Conservation (phyloP, 2,888 invertebrate species). For the Tolmerus cingulatus region DNA sequence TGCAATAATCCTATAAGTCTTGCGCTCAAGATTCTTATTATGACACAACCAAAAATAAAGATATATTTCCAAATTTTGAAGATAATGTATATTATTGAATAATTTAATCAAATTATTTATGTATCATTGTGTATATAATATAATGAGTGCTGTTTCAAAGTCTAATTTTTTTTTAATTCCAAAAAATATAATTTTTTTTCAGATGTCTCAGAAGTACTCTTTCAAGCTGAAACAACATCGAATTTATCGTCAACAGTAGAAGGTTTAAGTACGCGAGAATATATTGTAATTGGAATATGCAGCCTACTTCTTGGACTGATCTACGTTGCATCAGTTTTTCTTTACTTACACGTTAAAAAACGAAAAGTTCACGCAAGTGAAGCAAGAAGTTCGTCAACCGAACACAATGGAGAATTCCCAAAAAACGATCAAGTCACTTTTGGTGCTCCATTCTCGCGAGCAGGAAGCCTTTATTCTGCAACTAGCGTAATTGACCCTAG, state of each 20-base stretch:
- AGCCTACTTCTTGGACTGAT: slow-evolving; percentile 85
- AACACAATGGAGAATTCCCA: slow-evolving; percentile 64
- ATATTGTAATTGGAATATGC: slow-evolving; percentile 83
- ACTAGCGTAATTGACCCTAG: slow-evolving; percentile 56
- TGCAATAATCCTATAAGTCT: too few species aligned
- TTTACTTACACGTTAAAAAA: slow-evolving; percentile 81
- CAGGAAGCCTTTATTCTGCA: slow-evolving; percentile 60
- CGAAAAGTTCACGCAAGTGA: slow-evolving; percentile 63
- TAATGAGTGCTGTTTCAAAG: too few species aligned
- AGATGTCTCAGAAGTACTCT: slow-evolving; percentile 84
- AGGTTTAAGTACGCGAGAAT: slow-evolving; percentile 77
- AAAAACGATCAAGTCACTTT: slow-evolving; percentile 63
- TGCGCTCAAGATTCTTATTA: too few species aligned
- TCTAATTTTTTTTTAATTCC: neutral
- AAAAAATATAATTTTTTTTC: slow-evolving; percentile 52
- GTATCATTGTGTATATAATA: too few species aligned
- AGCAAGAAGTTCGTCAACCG: slow-evolving; percentile 56
- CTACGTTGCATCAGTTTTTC: slow-evolving; percentile 84
- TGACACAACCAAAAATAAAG: too few species aligned
- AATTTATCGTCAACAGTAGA: slow-evolving; percentile 66
- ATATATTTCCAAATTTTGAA: too few species aligned
- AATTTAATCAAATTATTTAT: too few species aligned
- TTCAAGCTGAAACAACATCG: slow-evolving; percentile 72
- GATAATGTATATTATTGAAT: too few species aligned
- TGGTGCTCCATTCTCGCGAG: slow-evolving; percentile 60